A percentile compares a stretch with the other conserved stretches of the same genome.
Evolutionary conservation across 2,797 vertebrate species (phyloP).

Genomic region (Arremon aurantiirostris): DNA sequence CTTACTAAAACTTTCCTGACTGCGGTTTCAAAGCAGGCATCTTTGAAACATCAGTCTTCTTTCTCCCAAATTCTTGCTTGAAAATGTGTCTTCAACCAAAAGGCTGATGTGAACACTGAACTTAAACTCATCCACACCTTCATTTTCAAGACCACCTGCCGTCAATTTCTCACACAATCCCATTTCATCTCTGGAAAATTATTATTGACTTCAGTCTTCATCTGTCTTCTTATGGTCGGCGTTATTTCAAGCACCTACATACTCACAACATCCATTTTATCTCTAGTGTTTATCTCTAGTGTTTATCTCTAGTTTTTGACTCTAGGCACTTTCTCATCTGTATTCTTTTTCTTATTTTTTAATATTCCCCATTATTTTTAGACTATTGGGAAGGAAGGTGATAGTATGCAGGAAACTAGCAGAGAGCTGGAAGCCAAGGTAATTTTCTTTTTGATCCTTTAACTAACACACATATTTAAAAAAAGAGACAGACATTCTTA

Average conservation of each 20-base stretch:
- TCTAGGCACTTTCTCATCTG: not conserved
- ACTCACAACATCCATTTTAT: not conserved
- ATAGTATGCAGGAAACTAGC: not conserved
- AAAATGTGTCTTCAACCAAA: not conserved
- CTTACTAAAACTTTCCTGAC: not conserved
- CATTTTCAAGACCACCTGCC: not conserved
- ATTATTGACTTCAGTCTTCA: not conserved
- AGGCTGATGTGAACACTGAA: not conserved
- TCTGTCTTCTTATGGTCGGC: not conserved
- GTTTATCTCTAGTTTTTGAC: not conserved
- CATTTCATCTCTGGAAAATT: not conserved
- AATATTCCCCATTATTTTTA: conserved; percentile 20
- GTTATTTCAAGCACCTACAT: not conserved
- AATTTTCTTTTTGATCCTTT: not conserved
- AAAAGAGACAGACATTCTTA: conserved; percentile 29
- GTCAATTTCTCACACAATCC: not conserved
- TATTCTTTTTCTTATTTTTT: not conserved
- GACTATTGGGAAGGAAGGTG: not conserved
- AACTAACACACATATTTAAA: not conserved
- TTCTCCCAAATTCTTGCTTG: not conserved
- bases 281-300: not conserved
- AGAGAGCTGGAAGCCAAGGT: not conserved
- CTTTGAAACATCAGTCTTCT: not conserved
- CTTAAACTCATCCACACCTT: not conserved
- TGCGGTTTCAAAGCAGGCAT: accelerated